Conservation (phyloP, 1,140 invertebrate genomes). For the Phymorhynchus buccinoides region DNA sequence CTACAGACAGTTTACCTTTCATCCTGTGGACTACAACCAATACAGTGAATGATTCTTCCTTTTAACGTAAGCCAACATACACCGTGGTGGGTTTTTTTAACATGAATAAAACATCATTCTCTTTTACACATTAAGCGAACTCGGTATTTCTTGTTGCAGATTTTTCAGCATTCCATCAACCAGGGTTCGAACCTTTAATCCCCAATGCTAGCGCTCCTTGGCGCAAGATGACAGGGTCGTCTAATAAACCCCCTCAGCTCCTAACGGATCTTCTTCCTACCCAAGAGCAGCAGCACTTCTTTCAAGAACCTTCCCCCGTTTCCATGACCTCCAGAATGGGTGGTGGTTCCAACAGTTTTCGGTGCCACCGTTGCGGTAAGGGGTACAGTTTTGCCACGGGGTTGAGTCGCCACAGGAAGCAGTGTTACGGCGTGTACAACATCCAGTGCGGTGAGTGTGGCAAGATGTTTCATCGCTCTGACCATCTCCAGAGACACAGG, state of each 20-base stretch:
- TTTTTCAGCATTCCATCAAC: background rate
- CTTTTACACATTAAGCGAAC: no score
- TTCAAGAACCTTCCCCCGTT: background rate
- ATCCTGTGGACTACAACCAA: no score
- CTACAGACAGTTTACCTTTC: no score
- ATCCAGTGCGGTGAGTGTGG: background rate
- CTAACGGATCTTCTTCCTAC: no score
- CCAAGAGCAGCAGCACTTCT: background rate
- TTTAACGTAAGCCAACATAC: no score
- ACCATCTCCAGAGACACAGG: slow-evolving; percentile 9
- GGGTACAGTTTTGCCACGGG: slow-evolving; percentile 13
- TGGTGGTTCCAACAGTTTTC: background rate
- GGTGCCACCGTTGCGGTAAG: slow-evolving; percentile 10
- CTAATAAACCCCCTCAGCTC: background rate
- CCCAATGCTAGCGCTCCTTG: background rate
- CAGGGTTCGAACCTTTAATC: background rate
- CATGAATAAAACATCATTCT: no score
- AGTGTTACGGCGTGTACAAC: slow-evolving; percentile 33
- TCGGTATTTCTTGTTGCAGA: background rate
- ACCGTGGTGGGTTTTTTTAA: no score
- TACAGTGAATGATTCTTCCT: no score
- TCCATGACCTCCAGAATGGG: background rate
- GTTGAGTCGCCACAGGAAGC: slow-evolving; percentile 28
- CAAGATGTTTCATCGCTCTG: slow-evolving; percentile 20
- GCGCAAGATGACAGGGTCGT: background rate